These are phyloP conservation scores for Sus cebifrons DNA, from an alignment of 2,797 vertebrate species.

Conservation along the genomic window DNA sequence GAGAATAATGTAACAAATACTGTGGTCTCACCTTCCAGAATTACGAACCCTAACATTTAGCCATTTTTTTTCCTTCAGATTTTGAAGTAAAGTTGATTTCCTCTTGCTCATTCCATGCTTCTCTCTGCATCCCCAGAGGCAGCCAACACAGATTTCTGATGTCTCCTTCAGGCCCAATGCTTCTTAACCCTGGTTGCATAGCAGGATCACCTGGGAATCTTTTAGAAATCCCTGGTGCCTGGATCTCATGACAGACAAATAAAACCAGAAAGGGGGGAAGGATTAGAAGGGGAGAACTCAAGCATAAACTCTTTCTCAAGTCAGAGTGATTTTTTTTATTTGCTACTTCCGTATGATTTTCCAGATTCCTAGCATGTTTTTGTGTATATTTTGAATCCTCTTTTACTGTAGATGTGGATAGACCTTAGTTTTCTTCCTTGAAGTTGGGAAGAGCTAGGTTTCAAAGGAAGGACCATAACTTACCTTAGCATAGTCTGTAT, in stretches of 20 bases:
- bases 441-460: neutral
- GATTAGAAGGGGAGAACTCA: neutral
- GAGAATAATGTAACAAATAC: constrained; percentile 14
- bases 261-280: neutral
- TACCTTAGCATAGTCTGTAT: neutral
- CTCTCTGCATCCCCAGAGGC: neutral
- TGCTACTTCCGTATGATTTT: neutral
- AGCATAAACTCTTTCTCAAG: neutral
- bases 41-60: constrained; percentile 29
- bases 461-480: neutral
- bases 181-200: neutral
- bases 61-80: constrained; percentile 8
- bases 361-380: neutral
- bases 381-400: neutral
- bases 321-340: constrained; percentile 41
- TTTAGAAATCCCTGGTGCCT: neutral
- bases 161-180: neutral
- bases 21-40: constrained; percentile 34
- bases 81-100: constrained; percentile 19
- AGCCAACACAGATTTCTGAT: neutral
- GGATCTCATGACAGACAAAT: neutral
- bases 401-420: neutral
- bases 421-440: constrained; percentile 21
- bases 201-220: constrained; percentile 17
- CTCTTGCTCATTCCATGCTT: constrained; percentile 9